Base-by-base conservation (phyloP, 2,888 invertebrate species). In the Rhabditophanes sp. region DNA sequence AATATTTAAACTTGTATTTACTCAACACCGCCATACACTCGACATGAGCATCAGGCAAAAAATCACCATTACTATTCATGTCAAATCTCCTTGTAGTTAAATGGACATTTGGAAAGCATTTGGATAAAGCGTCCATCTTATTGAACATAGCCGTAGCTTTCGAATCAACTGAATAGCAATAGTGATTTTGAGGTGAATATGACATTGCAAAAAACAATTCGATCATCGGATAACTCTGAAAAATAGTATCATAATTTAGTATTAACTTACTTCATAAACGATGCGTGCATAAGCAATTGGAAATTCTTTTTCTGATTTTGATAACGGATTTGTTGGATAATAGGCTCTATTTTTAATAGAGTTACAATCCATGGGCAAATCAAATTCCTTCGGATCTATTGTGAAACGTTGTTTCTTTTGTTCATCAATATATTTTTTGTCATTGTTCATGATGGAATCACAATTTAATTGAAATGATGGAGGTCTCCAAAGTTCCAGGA, bases 251-350 rank as follows among this genome's bases (percentile, higher is more conserved):
- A n/a, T n/a, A n/a, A n/a, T 14, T 25, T 6, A 6, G 26, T 14
- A 7, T 25, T 14, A 19, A 19, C 14, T 4, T 16, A 29, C 24
- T 20, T 16, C 37, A 31, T 23, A 44, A 17, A 44, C 41, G n/a
- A 35, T 36, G 8, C 41, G 19, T 6, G 41, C 42, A 2, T 25
- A 5, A 11, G 41, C 43, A n/a, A 43, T 17, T 12, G 41, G 41
- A 15, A 37, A 41, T 4, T 28, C 25, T 14, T 29, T 42, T 23
- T 41, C 41, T 28, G 29, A 33, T 11, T 42, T 6, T 4, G 41
- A 37, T 2, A 22, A 12, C 6, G 41, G 21, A n/a, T 19, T 19
- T 11, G 20, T 12, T 1, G 41, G 28, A 15, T 42, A 41, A 24
- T 29, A 24, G 12, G 42, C 16, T 5, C 42, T 25, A 9, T 11